These are phyloP conservation scores for Dyspetes luteomarginatus DNA, from an alignment of 2,888 invertebrate species.

Conservation along the genomic window DNA sequence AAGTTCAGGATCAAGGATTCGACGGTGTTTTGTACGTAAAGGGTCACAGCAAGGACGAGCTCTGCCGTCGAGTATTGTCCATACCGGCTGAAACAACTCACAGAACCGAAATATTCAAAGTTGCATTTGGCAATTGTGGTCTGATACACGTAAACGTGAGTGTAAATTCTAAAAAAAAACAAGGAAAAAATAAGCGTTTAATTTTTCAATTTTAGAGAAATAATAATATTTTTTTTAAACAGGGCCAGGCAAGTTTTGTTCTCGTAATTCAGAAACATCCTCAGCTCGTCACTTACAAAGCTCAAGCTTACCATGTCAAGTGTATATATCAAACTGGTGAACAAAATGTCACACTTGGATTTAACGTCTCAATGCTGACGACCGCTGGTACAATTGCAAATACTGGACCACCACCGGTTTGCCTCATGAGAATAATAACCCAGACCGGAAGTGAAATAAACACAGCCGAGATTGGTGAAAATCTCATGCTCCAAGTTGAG, in stretches of 20 bases:
- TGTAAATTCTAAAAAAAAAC: conserved; percentile 66
- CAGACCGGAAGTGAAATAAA: conserved; percentile 94
- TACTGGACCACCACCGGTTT: conserved; percentile 96
- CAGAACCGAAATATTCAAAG: conserved; percentile 88
- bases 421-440: conserved; percentile 95
- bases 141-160: conserved; percentile 95
- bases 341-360: conserved; percentile 95
- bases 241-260: conserved; percentile 96
- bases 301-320: conserved; percentile 98
- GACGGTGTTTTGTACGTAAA: conserved; percentile 97
- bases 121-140: conserved; percentile 95
- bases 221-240: conserved; percentile 52
- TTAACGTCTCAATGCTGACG: conserved; percentile 97
- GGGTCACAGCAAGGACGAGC: conserved; percentile 96
- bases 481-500: conserved; percentile 93
- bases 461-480: conserved; percentile 96
- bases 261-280: conserved; percentile 98
- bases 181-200: not conserved
- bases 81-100: conserved; percentile 87
- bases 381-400: conserved; percentile 98
- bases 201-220: not conserved
- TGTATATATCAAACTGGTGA: conserved; percentile 97
- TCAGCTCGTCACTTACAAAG: conserved; percentile 96
- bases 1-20: conserved; percentile 85
- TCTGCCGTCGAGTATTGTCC: conserved; percentile 92